Percentiles rank a stretch among this genome's conserved stretches.
These are phyloP conservation scores for Rhinoderma darwinii DNA, from an alignment of 2,113 vertebrate species.

Conservation along the genomic window DNA sequence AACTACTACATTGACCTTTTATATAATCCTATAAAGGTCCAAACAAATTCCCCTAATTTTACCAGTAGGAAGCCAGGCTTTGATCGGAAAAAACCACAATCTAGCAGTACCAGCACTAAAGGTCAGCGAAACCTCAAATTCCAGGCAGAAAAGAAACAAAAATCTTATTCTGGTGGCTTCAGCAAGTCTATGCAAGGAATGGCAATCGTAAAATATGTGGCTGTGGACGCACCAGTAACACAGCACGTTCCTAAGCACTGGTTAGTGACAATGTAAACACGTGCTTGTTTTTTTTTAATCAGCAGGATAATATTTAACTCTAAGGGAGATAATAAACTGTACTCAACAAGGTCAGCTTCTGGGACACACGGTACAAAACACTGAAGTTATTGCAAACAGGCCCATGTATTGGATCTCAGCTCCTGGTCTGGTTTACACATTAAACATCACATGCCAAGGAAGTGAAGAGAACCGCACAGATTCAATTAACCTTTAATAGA, in stretches of 20 bases:
- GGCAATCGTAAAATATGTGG: not conserved
- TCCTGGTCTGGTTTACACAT: not conserved
- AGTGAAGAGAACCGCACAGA: not conserved
- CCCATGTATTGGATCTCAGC: not conserved
- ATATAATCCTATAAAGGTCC: no score
- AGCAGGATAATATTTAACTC: conserved; percentile 53
- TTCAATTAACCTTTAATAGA: not conserved
- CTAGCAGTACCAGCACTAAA: not conserved
- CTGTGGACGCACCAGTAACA: not conserved
- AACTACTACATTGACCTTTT: no score
- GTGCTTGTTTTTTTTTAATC: not conserved
- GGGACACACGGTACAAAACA: not conserved
- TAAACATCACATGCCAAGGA: conserved; percentile 12
- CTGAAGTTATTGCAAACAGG: not conserved
- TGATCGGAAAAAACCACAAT: not conserved
- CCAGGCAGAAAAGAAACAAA: not conserved
- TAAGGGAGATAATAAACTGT: conserved; percentile 13
- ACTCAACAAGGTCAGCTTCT: conserved; percentile 17
- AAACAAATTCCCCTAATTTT: not conserved
- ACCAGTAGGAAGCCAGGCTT: not conserved
- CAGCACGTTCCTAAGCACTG: not conserved
- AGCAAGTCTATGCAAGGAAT: not conserved
- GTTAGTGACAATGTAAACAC: not conserved
- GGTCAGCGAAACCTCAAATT: not conserved
- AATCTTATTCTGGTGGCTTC: not conserved